Evolutionary conservation across 2,797 vertebrate genomes (phyloP).

Genomic region (Rhabdophis nuchalis): DNA sequence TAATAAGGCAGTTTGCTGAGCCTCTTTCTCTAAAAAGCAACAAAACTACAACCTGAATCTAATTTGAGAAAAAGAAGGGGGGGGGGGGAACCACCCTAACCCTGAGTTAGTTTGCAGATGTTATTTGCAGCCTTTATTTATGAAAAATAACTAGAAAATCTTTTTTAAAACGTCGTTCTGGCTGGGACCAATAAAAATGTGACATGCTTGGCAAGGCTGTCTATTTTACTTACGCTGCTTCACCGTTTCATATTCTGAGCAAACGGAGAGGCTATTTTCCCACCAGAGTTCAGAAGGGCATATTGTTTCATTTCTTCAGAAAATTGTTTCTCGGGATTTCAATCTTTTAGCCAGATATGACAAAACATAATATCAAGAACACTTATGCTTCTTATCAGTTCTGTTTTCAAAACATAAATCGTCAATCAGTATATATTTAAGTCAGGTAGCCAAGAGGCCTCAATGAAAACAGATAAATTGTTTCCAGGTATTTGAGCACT

Average conservation of each 20-base stretch:
- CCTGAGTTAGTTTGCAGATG: slow-evolving; percentile 62
- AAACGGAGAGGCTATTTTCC: slow-evolving; percentile 89
- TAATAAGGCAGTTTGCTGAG: slow-evolving; percentile 59
- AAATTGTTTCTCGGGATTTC: slow-evolving; percentile 99
- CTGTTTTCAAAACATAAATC: slow-evolving; percentile 98
- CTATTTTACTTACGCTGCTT: slow-evolving; percentile 91
- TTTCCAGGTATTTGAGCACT: slow-evolving; percentile 51
- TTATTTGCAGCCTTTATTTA: slow-evolving; percentile 71
- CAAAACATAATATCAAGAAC: slow-evolving; percentile 99
- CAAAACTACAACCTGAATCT: slow-evolving; percentile 40
- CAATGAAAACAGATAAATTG: slow-evolving; percentile 61
- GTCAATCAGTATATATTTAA: slow-evolving; percentile 98
- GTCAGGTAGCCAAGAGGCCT: slow-evolving; percentile 78
- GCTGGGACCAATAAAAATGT: slow-evolving; percentile 85
- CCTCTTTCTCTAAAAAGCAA: slow-evolving; percentile 54
- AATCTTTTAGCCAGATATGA: slow-evolving; percentile 98
- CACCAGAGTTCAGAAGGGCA: slow-evolving; percentile 94
- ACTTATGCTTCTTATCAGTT: slow-evolving; percentile 99
- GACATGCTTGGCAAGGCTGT: slow-evolving; percentile 86
- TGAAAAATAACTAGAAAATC: slow-evolving; percentile 72
- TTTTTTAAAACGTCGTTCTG: slow-evolving; percentile 71
- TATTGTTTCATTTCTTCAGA: slow-evolving; percentile 99
- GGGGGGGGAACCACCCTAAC: slow-evolving; percentile 52
- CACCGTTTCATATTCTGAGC: slow-evolving; percentile 91
- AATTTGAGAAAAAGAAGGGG: slow-evolving; percentile 37